Evolutionary conservation across 1,140 invertebrate genomes (phyloP).

Genomic region (Papilio polyxenes): DNA sequence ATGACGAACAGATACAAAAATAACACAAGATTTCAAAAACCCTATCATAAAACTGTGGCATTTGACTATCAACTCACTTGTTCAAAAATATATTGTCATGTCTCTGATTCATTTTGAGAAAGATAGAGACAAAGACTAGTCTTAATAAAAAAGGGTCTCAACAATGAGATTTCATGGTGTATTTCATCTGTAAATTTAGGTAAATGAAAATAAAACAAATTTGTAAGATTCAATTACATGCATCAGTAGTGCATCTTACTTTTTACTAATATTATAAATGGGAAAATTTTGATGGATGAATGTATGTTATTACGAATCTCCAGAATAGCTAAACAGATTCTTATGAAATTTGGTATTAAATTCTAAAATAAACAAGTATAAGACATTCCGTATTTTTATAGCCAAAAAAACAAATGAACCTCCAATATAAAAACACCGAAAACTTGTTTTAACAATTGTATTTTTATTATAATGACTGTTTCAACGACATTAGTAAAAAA

Average conservation of each 20-base stretch:
- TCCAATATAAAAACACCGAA: not conserved
- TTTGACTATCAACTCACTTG: not conserved
- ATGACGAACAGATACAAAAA: not conserved
- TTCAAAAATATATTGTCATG: not conserved
- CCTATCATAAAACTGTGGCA: not conserved
- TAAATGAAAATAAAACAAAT: no score
- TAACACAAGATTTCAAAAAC: not conserved
- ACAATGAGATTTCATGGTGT: no score
- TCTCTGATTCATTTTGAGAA: not conserved
- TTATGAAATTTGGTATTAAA: no score
- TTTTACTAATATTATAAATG: no score
- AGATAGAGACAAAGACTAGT: no score
- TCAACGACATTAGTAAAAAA: not conserved
- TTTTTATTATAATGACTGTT: conserved; percentile 1
- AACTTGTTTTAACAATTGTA: not conserved
- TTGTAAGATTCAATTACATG: no score
- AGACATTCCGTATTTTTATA: not conserved
- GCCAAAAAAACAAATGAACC: not conserved
- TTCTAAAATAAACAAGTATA: not conserved
- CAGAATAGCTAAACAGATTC: no score
- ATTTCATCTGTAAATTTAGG: no score
- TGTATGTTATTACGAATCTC: no score
- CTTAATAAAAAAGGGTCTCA: no score
- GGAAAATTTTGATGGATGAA: no score
- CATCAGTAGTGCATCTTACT: no score